Evolutionary conservation across 2,888 invertebrate species (phyloP), one percentile per base, ranked within the genome.

Genomic region (Biston stratarius): DNA sequence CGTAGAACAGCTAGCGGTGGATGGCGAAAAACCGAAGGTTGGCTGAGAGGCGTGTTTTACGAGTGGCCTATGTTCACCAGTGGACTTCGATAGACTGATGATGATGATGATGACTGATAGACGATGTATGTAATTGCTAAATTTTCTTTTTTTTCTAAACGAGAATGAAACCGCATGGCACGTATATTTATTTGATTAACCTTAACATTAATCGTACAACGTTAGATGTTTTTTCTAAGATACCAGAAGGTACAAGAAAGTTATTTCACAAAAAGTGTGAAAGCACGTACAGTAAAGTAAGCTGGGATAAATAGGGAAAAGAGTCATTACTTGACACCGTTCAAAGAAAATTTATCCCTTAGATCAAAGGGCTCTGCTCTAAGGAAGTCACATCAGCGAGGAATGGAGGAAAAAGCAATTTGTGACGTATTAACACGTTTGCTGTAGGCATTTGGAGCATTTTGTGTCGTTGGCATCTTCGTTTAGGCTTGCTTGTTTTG

Each of bases 291-390:
- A 48, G 57, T 61, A 61, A 61, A 51, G 24, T 45, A 47, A 33
- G 56, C 55, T 61, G 11, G 33, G 45, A 48, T 56, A 63, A 56
- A 67, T 34, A 55, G 55, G 63, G 51, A 60, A 68, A 64, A 51
- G 55, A 68, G 51, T 68, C 63, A 68, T 68, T 68, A 64, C 56
- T 61, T 51, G 60, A 64, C 56, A 60, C 56, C 56, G 56, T 60
- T 60, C 63, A 67, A 67, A 67, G 67, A 62, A 59, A 63, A 68
- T 64, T 55, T 57, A 64, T 68, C 67, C 60, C 11, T 33, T 45
- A 57, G 56, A 68, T 68, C 67, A 63, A 68, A 67, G 60, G 60
- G 56, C 42, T 45, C 15, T 14, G 57, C 51, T 36, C 45, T 56
- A 49, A 45, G 60, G 67, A 60, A 63, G 60, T 64, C 62, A 58